Base-by-base conservation (phyloP, 2,797 vertebrate species). In the Pipistrellus nathusii region DNA sequence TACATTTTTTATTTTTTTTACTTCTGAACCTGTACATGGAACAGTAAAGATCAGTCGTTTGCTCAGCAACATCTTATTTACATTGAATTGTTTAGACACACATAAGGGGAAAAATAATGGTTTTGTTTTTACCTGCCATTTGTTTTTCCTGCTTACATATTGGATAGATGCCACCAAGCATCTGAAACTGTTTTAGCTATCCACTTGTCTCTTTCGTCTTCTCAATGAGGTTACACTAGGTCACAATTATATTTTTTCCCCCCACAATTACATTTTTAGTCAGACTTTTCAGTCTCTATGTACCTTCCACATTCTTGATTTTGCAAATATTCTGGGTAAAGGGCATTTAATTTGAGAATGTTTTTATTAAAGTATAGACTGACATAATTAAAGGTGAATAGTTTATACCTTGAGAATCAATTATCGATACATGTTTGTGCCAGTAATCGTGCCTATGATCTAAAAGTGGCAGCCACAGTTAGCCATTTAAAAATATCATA, bases 51-150 rank as follows among this genome's bases (percentile, higher is more conserved):
- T 91, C 69, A 89, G 8, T 91, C 18, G 57, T 94, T 95, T 84
- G 27, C 82, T 96, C 15, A 75, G 68, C 84, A 96, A 96, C 71
- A 30, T 96, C 95, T 94, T 90, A 48, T 97, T 97, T 96, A 95
- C 32, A 85, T n/a, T 94, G 87, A 93, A 51, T 25, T 91, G 3
- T 88, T 97, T 96, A 14, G 69, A 95, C 76, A 87, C 71, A 90
- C 23, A 92, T 84, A 91, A 76, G 35, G 55, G 69, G 14, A 4
- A 10, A 0, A 88, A 90, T 14, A 90, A 68, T 41, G 66, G 81
- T 0, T 90, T 78, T 81, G 73, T 96, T 93, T 77, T 93, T 55
- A 96, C 72, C 73, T 95, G 68, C 38, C 81, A 96, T 82, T 85
- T 88, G n/a, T 5, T 69, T 62, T 73, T 20, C 48, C 30, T 93